phyloP scores from a whole-genome alignment of 2,797 vertebrate genomes.

The Liasis olivaceus region DNA sequence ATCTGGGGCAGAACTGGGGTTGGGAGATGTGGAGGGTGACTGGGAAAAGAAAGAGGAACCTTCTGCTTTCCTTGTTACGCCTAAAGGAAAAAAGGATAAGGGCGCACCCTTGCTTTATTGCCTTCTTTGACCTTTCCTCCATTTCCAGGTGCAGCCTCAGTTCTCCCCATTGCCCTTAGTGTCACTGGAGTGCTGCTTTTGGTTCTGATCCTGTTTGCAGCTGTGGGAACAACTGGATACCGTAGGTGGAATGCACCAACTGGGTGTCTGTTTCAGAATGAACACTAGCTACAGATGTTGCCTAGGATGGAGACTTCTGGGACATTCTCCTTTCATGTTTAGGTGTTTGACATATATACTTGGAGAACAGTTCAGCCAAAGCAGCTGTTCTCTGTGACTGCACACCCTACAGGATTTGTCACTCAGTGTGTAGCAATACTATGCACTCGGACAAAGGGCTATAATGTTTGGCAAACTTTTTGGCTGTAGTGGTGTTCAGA shows the following conservation, averaged over 20 bases:
- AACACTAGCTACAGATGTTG: not conserved
- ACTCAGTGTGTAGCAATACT: not conserved
- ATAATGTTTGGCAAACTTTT: not conserved
- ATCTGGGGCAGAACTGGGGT: not conserved
- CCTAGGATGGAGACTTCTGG: not conserved
- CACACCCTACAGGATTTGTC: not conserved
- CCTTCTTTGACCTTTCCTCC: not conserved
- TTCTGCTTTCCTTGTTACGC: not conserved
- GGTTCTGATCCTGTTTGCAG: slow-evolving; percentile 13
- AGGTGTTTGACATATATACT: not conserved
- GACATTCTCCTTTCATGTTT: not conserved
- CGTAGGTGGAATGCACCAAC: slow-evolving; percentile 43
- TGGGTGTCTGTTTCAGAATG: not conserved
- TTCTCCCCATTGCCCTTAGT: slow-evolving; percentile 51
- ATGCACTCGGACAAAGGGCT: not conserved
- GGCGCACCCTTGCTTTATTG: not conserved
- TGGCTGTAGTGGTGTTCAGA: not conserved
- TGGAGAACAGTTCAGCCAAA: not conserved
- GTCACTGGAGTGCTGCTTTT: slow-evolving; percentile 45
- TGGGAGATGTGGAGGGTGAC: not conserved
- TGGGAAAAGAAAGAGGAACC: not conserved
- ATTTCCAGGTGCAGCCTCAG: slow-evolving; percentile 58
- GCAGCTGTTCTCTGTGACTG: not conserved
- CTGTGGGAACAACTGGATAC: slow-evolving; percentile 31
- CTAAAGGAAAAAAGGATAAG: not conserved